Conservation (phyloP, 2,888 invertebrate species). For the Spilosoma lubricipeda region DNA sequence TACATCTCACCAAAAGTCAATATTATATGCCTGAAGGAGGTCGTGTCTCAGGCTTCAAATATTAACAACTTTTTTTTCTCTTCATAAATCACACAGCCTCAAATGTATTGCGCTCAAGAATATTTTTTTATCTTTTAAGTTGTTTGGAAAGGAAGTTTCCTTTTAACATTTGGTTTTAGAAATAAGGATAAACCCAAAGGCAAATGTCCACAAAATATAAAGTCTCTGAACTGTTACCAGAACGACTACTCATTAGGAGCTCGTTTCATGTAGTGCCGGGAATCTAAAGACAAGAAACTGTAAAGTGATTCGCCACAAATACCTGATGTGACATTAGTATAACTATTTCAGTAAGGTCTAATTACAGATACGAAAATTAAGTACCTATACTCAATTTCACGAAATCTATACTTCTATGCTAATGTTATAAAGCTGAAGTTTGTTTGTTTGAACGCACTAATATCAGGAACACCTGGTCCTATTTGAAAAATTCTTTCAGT, state of each 20-base stretch:
- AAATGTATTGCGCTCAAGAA: background rate
- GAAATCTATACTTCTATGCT: too few species aligned
- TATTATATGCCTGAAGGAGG: background rate
- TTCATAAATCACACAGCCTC: background rate
- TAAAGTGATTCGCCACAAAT: background rate
- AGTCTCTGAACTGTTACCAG: background rate
- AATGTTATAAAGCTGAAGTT: too few species aligned
- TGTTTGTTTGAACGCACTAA: too few species aligned
- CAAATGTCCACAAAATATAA: background rate
- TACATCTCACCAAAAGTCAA: background rate
- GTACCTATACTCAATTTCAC: background rate
- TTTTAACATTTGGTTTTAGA: background rate
- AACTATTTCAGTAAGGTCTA: background rate
- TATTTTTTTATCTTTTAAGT: background rate
- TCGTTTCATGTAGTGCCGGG: background rate
- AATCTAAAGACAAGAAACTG: background rate
- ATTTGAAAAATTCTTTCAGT: too few species aligned
- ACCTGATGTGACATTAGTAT: background rate
- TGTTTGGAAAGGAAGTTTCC: background rate
- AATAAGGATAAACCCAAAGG: background rate
- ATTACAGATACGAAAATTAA: background rate
- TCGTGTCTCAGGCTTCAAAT: background rate
- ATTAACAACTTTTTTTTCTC: background rate
- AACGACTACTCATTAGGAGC: background rate
- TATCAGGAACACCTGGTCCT: too few species aligned